A percentile compares a stretch with the other conserved stretches of the same genome.
Evolutionary conservation across 2,113 vertebrate species (phyloP).

Genomic region (Pterocles gutturalis): DNA sequence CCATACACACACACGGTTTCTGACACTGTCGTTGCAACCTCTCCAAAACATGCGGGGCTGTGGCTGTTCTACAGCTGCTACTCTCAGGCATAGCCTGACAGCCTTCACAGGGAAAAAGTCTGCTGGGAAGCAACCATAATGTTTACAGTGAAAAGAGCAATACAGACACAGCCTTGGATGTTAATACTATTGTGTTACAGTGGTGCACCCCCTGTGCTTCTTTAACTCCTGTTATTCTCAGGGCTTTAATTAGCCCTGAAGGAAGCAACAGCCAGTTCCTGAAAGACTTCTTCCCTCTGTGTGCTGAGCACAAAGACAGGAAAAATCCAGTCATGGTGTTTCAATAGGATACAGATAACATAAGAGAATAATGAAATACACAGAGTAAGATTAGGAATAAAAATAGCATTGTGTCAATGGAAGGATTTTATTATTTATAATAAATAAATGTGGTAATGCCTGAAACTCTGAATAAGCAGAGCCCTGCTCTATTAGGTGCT

Average conservation of each 20-base stretch:
- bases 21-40: background rate
- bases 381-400: background rate
- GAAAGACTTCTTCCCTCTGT: background rate
- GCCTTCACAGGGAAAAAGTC: background rate
- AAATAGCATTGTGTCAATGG: accelerated
- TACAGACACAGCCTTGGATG: background rate
- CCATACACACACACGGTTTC: accelerated
- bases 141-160: background rate
- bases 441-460: background rate
- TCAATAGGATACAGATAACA: background rate
- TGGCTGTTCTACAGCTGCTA: background rate
- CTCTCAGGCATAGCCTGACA: accelerated
- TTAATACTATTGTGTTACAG: background rate
- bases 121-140: background rate
- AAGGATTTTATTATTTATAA: background rate
- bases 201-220: background rate
- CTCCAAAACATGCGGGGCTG: background rate
- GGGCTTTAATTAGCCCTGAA: background rate
- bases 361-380: background rate
- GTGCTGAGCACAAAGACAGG: background rate
- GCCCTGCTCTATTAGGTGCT: background rate
- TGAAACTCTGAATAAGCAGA: background rate
- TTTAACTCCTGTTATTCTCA: background rate
- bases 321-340: background rate
- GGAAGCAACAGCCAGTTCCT: background rate